phyloP scores from a whole-genome alignment of 2,888 invertebrate species.

The Lordiphosa andalusiaca region DNA sequence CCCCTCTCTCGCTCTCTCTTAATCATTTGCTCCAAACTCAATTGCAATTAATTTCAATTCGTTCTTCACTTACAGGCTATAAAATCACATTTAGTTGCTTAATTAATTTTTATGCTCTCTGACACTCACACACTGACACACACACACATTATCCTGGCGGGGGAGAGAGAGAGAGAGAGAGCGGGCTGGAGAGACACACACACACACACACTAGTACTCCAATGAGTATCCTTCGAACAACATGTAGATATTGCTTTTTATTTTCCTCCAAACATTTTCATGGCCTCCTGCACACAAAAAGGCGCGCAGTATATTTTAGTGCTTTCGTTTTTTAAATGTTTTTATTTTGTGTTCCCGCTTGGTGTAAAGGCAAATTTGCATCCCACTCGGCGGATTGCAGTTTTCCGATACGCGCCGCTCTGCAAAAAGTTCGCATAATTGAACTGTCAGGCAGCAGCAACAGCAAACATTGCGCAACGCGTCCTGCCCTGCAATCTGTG shows the following conservation, averaged over 20 bases:
- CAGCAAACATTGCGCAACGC: slow-evolving; percentile 38
- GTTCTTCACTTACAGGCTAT: slow-evolving; percentile 70
- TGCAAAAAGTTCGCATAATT: slow-evolving; percentile 55
- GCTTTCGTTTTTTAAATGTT: slow-evolving; percentile 11
- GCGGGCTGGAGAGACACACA: too few species aligned
- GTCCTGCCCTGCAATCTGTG: slow-evolving; percentile 12
- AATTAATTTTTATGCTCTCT: slow-evolving; percentile 62
- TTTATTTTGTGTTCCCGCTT: slow-evolving; percentile 10
- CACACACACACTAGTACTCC: slow-evolving; percentile 11
- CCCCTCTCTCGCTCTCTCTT: background rate
- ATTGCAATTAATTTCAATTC: slow-evolving; percentile 52
- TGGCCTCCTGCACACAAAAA: slow-evolving; percentile 45
- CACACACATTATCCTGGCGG: background rate
- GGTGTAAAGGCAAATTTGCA: slow-evolving; percentile 26
- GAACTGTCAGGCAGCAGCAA: slow-evolving; percentile 69
- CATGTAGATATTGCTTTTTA: slow-evolving; percentile 69
- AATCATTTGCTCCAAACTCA: background rate
- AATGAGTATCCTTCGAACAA: slow-evolving; percentile 48
- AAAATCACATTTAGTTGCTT: slow-evolving; percentile 80
- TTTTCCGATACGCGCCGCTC: slow-evolving; percentile 41
- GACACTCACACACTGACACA: slow-evolving; percentile 13
- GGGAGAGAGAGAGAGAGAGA: background rate
- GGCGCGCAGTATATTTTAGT: slow-evolving; percentile 26
- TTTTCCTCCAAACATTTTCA: slow-evolving; percentile 46
- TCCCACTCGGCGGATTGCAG: slow-evolving; percentile 27